A percentile compares a stretch with the other conserved stretches of the same genome.
phyloP scores from a whole-genome alignment of 2,113 vertebrate genomes.

The Sakesphorus luctuosus region DNA sequence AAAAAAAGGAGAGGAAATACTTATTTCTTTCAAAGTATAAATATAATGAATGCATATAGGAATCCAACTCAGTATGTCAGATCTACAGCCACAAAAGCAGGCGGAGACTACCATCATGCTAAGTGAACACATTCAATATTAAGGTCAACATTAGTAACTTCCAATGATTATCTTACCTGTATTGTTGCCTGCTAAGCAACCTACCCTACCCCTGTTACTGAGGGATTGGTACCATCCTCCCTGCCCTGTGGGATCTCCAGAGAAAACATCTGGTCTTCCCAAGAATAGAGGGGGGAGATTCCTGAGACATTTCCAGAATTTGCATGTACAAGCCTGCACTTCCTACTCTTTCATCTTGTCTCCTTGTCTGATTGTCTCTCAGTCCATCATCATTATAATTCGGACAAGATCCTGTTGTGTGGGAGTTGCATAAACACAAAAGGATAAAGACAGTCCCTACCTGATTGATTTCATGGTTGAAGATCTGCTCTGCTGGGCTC shows the following conservation, averaged over 20 bases:
- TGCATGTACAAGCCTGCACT: not conserved
- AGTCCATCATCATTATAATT: not conserved
- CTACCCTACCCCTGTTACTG: not conserved
- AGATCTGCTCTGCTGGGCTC: constrained; percentile 4
- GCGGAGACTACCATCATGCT: not conserved
- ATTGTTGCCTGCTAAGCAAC: not conserved
- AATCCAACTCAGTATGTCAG: not conserved
- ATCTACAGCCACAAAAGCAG: not conserved
- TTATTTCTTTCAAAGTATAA: not conserved
- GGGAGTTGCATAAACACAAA: not conserved
- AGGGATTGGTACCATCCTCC: not conserved
- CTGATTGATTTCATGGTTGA: not conserved
- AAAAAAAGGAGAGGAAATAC: not conserved
- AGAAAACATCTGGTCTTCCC: not conserved
- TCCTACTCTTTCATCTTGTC: not conserved
- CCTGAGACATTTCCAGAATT: not conserved
- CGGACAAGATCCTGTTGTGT: not conserved
- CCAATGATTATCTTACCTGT: not conserved
- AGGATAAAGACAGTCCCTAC: not conserved
- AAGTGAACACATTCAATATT: not conserved
- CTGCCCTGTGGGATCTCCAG: not conserved
- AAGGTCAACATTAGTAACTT: not conserved
- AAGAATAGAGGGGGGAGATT: not conserved
- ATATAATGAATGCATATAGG: not conserved
- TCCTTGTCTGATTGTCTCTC: not conserved